Evolutionary conservation across 2,113 vertebrate species (phyloP).

Genomic region (Murina feae): DNA sequence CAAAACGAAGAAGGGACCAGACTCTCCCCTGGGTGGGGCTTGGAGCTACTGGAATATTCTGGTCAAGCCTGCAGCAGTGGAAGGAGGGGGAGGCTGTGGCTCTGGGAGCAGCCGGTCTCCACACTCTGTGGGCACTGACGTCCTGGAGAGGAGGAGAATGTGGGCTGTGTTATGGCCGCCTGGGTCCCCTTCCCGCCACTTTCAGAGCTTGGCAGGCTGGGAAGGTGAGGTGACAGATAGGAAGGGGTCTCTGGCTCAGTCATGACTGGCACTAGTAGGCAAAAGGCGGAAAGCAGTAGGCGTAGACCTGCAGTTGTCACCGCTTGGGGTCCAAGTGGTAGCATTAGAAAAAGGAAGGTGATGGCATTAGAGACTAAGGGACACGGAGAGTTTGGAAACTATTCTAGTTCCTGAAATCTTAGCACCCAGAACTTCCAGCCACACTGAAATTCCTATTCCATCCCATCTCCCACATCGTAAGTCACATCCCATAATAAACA

Average conservation of each 20-base stretch:
- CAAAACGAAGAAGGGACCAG: neutral
- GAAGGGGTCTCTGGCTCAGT: neutral
- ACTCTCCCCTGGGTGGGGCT: neutral
- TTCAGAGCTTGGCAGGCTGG: neutral
- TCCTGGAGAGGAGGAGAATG: neutral
- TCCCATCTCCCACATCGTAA: neutral
- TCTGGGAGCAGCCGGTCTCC: neutral
- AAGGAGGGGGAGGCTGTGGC: neutral
- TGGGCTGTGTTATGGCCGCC: rapidly evolving
- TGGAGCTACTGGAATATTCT: neutral
- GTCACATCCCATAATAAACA: neutral
- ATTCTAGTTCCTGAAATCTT: neutral
- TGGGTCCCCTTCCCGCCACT: neutral
- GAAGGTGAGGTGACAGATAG: neutral
- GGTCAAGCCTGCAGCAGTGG: neutral
- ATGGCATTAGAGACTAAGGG: neutral
- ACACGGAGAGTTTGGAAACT: neutral
- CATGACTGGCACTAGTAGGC: neutral
- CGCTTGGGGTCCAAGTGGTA: neutral
- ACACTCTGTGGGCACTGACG: neutral
- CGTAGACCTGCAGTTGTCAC: neutral
- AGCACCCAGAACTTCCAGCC: neutral
- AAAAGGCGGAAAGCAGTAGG: neutral
- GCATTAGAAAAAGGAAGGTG: neutral
- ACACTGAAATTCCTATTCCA: neutral